These are phyloP conservation scores for Syrmaticus mikado DNA, from an alignment of 2,113 vertebrate species.

Conservation along the genomic window DNA sequence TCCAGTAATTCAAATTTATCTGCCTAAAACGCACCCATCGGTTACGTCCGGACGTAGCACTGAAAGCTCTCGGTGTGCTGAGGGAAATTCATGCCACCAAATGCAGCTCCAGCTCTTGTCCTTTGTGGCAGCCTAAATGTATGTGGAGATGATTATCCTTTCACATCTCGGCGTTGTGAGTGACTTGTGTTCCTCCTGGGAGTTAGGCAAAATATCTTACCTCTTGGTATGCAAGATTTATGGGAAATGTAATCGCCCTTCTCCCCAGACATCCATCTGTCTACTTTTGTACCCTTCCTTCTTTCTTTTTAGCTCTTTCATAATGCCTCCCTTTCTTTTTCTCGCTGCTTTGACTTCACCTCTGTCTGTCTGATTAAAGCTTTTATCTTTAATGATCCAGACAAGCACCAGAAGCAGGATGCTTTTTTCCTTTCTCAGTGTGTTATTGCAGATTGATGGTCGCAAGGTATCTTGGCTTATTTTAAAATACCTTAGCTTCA, in stretches of 20 bases:
- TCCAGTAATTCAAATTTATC: slow-evolving; percentile 20
- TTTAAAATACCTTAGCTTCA: not conserved
- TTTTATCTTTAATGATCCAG: not conserved
- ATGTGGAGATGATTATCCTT: slow-evolving; percentile 54
- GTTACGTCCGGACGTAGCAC: not conserved
- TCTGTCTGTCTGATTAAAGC: slow-evolving; percentile 11
- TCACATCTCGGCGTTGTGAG: not conserved
- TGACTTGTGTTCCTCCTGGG: slow-evolving; percentile 58
- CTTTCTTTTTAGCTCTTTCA: slow-evolving; percentile 33
- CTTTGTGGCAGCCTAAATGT: slow-evolving; percentile 41
- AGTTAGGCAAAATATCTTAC: slow-evolving; percentile 52
- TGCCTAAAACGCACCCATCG: slow-evolving; percentile 1
- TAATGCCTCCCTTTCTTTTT: not conserved
- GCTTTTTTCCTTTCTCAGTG: not conserved
- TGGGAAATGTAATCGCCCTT: slow-evolving; percentile 36
- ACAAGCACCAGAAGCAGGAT: not conserved
- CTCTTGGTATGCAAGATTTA: slow-evolving; percentile 64
- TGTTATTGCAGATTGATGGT: not conserved
- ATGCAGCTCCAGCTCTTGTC: slow-evolving; percentile 38
- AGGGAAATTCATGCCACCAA: slow-evolving; percentile 29
- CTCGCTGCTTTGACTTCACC: slow-evolving; percentile 38
- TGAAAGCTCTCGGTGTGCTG: slow-evolving; percentile 31
- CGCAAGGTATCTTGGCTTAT: not conserved
- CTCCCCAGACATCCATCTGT: slow-evolving; percentile 53
- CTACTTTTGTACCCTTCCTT: slow-evolving; percentile 44